phyloP scores from a whole-genome alignment of 2,113 vertebrate species.

The Xiphorhynchus elegans region DNA sequence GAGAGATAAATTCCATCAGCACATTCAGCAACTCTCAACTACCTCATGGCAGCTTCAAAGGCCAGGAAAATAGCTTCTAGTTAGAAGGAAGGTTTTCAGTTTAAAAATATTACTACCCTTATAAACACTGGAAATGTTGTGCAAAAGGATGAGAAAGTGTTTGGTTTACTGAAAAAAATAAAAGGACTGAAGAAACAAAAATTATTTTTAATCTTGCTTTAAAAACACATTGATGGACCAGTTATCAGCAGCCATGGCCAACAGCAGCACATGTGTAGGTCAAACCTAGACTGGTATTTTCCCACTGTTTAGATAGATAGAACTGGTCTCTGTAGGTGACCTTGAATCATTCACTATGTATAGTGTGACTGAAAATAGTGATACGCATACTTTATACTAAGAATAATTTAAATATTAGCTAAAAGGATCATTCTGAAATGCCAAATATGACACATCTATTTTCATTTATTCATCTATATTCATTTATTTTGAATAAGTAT shows the following conservation, averaged over 20 bases:
- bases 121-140: not conserved
- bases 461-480: not conserved
- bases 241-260: not conserved
- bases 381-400: not conserved
- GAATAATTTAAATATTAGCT: not conserved
- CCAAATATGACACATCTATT: not conserved
- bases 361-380: not conserved
- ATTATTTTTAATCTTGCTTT: not conserved
- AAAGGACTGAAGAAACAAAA: not conserved
- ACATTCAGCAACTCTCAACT: not conserved
- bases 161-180: not conserved
- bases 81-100: not conserved
- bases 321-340: not conserved
- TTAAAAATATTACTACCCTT: not conserved
- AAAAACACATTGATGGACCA: not conserved
- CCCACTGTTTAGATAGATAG: not conserved
- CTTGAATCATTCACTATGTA: not conserved
- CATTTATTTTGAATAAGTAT: not conserved
- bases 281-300: not conserved
- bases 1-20: not conserved
- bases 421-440: not conserved
- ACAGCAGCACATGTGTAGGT: not conserved
- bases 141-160: not conserved
- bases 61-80: not conserved
- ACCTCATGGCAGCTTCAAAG: not conserved